These are phyloP conservation scores for Myotis yumanensis DNA, from an alignment of 2,113 vertebrate species.

Conservation along the genomic window DNA sequence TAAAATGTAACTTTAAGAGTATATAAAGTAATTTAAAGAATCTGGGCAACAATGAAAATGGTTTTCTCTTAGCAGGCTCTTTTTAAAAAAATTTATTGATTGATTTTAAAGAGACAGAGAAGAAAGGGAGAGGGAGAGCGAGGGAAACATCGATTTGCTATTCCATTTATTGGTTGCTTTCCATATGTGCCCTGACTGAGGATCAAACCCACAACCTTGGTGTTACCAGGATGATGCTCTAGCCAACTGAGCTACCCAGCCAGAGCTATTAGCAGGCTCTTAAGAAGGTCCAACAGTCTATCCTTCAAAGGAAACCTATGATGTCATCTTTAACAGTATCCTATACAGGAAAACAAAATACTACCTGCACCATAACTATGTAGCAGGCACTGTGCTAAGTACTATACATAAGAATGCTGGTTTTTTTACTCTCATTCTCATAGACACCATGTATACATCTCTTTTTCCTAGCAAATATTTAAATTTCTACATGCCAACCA, in stretches of 20 bases:
- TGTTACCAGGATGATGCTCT: neutral
- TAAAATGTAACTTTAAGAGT: neutral
- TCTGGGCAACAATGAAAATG: neutral
- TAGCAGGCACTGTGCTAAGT: neutral
- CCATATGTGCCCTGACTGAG: neutral
- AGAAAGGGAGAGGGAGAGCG: neutral
- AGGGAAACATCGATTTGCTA: neutral
- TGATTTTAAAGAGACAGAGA: neutral
- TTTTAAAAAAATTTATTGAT: neutral
- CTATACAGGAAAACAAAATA: neutral
- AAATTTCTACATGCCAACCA: constrained; percentile 25
- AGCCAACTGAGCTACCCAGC: neutral
- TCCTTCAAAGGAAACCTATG: constrained; percentile 11
- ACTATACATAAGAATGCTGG: neutral
- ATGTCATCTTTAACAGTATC: neutral
- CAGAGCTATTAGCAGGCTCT: neutral
- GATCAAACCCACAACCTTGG: neutral
- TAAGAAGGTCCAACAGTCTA: neutral
- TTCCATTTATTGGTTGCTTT: neutral
- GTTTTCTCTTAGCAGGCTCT: neutral
- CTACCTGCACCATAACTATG: neutral
- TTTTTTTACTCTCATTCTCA: constrained; percentile 15
- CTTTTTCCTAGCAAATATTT: constrained; percentile 26
- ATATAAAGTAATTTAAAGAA: constrained; percentile 21
- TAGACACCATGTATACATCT: neutral